A percentile compares a stretch with the other conserved stretches of the same genome.
Conservation (phyloP, 2,888 invertebrate genomes). For the Aleiodes testaceus region DNA sequence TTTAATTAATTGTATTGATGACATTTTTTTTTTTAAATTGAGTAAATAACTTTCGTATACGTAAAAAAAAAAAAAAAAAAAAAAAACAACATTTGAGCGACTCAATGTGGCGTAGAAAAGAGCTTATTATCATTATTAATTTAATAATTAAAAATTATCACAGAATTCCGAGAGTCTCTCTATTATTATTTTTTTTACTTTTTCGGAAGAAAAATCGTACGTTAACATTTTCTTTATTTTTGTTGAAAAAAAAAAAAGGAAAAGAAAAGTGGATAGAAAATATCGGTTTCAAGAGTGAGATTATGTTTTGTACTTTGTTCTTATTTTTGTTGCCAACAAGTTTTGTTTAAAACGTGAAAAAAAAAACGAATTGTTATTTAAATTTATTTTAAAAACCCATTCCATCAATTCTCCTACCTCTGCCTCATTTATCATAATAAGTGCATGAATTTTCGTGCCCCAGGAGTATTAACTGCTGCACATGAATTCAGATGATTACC, state of each 20-base stretch:
- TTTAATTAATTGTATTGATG: constrained; percentile 17
- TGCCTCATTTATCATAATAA: background rate
- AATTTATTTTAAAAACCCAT: constrained; percentile 38
- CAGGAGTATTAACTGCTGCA: too few species aligned
- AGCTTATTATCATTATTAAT: constrained; percentile 43
- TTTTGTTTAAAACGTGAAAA: constrained; percentile 50
- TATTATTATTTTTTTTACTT: background rate
- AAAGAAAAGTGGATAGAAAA: constrained; percentile 13
- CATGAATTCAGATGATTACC: too few species aligned
- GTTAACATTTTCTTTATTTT: constrained; percentile 4
- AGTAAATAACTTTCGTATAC: too few species aligned
- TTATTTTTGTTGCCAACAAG: constrained; percentile 54
- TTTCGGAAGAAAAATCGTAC: background rate
- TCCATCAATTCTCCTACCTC: background rate
- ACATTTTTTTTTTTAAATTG: background rate
- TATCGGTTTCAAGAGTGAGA: constrained; percentile 49
- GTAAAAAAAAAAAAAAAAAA: constrained; percentile 4
- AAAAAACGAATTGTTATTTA: constrained; percentile 30
- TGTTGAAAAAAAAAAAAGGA: constrained; percentile 7
- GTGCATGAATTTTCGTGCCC: constrained; percentile 8
- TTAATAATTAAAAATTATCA: constrained; percentile 25
- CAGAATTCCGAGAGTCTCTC: constrained; percentile 6
- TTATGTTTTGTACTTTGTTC: constrained; percentile 64
- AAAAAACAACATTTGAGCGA: constrained; percentile 2
- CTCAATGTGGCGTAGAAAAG: constrained; percentile 23